Percentiles rank a stretch among this genome's conserved stretches.
phyloP scores from a whole-genome alignment of 2,797 vertebrate species.

The Hafferia zeledoni region DNA sequence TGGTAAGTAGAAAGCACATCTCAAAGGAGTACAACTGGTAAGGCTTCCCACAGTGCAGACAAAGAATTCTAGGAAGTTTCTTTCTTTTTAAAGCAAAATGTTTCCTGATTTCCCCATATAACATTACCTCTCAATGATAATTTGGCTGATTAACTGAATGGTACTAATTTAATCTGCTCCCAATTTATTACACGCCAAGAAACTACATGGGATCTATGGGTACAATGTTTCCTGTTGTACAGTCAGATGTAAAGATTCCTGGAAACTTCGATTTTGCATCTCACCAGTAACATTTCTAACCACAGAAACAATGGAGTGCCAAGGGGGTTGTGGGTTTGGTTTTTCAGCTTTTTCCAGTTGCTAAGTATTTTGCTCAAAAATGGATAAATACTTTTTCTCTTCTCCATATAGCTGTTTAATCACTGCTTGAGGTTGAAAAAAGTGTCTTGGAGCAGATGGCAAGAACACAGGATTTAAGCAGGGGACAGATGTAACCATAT shows the following conservation, averaged over 20 bases:
- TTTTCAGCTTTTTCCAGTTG: background rate
- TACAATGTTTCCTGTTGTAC: background rate
- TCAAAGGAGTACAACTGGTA: background rate
- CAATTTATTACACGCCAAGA: background rate
- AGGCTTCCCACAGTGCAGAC: background rate
- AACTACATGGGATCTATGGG: background rate
- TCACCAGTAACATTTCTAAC: background rate
- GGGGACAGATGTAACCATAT: slow-evolving; percentile 72
- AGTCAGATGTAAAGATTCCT: background rate
- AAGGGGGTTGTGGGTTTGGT: background rate
- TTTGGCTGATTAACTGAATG: background rate
- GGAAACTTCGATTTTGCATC: background rate
- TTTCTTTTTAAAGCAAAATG: background rate
- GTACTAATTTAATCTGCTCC: background rate
- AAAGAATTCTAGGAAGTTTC: slow-evolving; percentile 26
- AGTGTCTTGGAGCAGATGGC: slow-evolving; percentile 74
- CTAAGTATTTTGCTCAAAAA: background rate
- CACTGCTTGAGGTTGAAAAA: slow-evolving; percentile 54
- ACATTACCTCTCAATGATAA: background rate
- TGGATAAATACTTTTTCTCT: background rate
- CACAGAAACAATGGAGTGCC: background rate
- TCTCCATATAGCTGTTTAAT: slow-evolving; percentile 39
- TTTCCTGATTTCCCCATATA: background rate
- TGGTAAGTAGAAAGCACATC: background rate
- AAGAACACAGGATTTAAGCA: slow-evolving; percentile 77